Conservation (phyloP, 1,140 invertebrate genomes). For the Cheumatopsyche charites region DNA sequence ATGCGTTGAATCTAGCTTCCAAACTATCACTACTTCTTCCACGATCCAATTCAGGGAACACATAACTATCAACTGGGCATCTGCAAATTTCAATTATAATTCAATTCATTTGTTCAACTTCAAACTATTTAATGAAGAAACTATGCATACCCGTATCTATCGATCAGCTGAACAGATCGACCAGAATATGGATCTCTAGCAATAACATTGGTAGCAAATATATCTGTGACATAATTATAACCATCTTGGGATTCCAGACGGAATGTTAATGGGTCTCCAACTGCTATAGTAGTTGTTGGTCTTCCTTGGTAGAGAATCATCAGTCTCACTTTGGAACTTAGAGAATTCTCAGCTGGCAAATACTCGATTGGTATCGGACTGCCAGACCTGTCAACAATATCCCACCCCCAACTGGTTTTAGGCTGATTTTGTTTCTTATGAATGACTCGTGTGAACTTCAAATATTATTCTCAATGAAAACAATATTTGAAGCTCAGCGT, state of each 20-base stretch:
- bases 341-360: slow-evolving; percentile 85
- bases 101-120: neutral
- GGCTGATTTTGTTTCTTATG: slow-evolving; percentile 50
- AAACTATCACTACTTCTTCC: slow-evolving; percentile 84
- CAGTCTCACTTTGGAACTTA: slow-evolving; percentile 84
- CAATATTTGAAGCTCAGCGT: slow-evolving; percentile 58
- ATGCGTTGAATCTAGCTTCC: slow-evolving; percentile 91
- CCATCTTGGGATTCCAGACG: slow-evolving; percentile 87
- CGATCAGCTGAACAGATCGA: slow-evolving; percentile 86
- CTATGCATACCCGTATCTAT: slow-evolving; percentile 77
- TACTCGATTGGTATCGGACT: slow-evolving; percentile 91
- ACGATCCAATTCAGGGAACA: slow-evolving; percentile 89
- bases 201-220: slow-evolving; percentile 93
- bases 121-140: neutral
- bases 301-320: slow-evolving; percentile 87
- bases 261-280: slow-evolving; percentile 92
- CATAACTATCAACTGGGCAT: slow-evolving; percentile 89
- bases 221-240: slow-evolving; percentile 86
- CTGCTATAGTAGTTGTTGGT: slow-evolving; percentile 90
- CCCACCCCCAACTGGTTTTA: slow-evolving; percentile 58
- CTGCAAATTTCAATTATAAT: slow-evolving; percentile 56
- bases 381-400: slow-evolving; percentile 71
- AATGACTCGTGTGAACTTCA: slow-evolving; percentile 33
- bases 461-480: slow-evolving; percentile 29
- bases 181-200: slow-evolving; percentile 91